Conservation (phyloP, 2,797 vertebrate species). For the Manis crassicaudata region DNA sequence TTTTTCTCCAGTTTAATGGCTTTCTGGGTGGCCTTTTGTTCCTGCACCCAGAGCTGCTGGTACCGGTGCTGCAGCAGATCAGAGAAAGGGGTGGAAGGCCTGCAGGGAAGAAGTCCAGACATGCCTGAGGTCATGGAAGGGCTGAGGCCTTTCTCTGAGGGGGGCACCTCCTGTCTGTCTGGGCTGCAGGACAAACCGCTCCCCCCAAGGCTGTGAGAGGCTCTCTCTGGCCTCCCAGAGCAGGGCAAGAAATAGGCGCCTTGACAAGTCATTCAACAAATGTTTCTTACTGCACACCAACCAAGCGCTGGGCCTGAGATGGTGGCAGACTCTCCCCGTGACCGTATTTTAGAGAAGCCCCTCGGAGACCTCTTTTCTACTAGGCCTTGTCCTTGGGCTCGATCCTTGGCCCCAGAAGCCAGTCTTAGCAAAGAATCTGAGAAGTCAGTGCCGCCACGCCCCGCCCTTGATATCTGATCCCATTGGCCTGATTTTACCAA, state of each 20-base stretch:
- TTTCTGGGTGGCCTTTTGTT: constrained; percentile 84
- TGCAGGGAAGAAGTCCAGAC: constrained; percentile 62
- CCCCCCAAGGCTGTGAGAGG: neutral
- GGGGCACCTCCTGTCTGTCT: accelerated
- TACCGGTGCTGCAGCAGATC: constrained; percentile 89
- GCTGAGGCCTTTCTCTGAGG: accelerated
- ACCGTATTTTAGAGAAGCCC: too few relatives aligned
- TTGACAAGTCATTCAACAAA: neutral
- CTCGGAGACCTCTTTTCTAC: too few relatives aligned
- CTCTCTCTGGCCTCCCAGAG: neutral
- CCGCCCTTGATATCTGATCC: accelerated
- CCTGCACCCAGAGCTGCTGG: constrained; percentile 88
- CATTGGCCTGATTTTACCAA: neutral
- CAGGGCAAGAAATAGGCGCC: neutral
- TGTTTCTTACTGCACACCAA: neutral
- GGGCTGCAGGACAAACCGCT: accelerated
- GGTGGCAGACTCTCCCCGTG: neutral
- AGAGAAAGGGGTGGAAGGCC: constrained; percentile 87
- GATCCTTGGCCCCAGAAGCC: neutral
- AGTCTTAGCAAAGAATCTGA: neutral
- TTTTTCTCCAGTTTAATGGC: constrained; percentile 76
- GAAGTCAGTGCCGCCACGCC: neutral
- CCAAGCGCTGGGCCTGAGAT: accelerated
- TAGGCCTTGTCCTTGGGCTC: neutral
- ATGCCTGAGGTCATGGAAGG: neutral